These are phyloP conservation scores for Mobula hypostoma DNA, from an alignment of 2,113 vertebrate genomes.

Conservation along the genomic window DNA sequence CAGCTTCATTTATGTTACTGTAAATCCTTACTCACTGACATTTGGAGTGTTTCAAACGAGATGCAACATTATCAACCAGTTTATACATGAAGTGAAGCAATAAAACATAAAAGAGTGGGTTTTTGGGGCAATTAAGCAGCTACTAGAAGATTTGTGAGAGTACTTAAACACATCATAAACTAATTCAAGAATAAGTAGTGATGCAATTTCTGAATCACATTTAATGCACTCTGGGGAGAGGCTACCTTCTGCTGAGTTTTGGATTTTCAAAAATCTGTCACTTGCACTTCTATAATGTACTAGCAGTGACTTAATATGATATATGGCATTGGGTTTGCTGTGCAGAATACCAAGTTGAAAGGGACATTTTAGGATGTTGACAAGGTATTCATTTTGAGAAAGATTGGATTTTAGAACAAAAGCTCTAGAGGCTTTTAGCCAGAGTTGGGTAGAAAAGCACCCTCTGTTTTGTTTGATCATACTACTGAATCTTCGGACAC, in stretches of 20 bases:
- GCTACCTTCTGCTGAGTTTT: not conserved
- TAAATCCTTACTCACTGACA: not conserved
- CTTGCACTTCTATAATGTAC: not conserved
- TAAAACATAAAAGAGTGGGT: not conserved
- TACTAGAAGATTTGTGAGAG: not conserved
- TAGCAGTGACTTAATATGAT: not conserved
- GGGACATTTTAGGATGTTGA: not conserved
- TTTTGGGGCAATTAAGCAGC: not conserved
- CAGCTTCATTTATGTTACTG: not conserved
- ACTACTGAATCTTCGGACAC: no score
- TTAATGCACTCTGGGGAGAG: not conserved
- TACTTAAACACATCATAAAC: not conserved
- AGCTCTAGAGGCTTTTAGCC: not conserved
- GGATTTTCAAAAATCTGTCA: not conserved
- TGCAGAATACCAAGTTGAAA: not conserved
- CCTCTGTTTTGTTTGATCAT: no score
- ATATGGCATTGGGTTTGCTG: not conserved
- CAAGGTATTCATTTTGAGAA: not conserved
- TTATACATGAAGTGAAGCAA: not conserved
- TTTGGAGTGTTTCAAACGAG: not conserved
- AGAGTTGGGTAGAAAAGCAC: no score
- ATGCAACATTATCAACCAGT: not conserved
- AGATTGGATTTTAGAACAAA: not conserved
- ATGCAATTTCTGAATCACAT: not conserved
- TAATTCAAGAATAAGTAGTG: not conserved